A percentile compares a stretch with the other conserved stretches of the same genome.
These are phyloP conservation scores for Thaumatotibia leucotreta DNA, from an alignment of 1,140 invertebrate genomes.

Conservation along the genomic window DNA sequence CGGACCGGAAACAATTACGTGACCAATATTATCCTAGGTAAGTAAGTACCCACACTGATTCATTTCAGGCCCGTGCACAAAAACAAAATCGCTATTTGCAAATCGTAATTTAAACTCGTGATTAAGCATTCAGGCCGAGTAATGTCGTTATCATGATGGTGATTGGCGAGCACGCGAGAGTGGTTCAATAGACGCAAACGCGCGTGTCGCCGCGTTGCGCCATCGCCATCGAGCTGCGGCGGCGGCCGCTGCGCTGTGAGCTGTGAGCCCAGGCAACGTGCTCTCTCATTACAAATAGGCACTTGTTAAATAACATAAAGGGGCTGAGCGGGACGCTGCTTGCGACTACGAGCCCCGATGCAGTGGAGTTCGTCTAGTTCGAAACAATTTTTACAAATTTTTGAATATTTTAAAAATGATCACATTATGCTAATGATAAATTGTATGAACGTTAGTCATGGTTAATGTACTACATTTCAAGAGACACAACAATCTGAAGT, in stretches of 20 bases:
- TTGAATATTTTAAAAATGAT: too few species aligned
- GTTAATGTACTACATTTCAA: too few species aligned
- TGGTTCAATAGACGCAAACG: conserved; percentile 57
- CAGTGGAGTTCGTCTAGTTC: too few species aligned
- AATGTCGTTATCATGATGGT: conserved; percentile 23
- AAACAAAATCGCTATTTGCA: conserved; percentile 54
- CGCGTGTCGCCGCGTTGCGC: conserved; percentile 69
- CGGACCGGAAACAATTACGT: conserved; percentile 63
- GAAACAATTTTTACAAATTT: too few species aligned
- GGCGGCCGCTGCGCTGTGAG: conserved; percentile 32
- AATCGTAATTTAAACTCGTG: conserved; percentile 59
- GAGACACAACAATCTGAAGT: too few species aligned
- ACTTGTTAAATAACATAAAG: too few species aligned
- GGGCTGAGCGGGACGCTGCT: too few species aligned
- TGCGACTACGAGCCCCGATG: too few species aligned
- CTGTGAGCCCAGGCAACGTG: too few species aligned
- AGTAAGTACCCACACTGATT: not conserved
- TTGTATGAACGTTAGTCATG: too few species aligned
- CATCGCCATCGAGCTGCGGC: conserved; percentile 43
- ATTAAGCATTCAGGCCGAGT: conserved; percentile 61
- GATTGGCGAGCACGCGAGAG: conserved; percentile 4
- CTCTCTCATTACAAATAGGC: too few species aligned
- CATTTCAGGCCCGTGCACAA: not conserved
- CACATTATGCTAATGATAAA: too few species aligned
- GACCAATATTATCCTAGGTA: conserved; percentile 49